Conservation (phyloP, 2,113 vertebrate genomes). For the Salvator merianae region DNA sequence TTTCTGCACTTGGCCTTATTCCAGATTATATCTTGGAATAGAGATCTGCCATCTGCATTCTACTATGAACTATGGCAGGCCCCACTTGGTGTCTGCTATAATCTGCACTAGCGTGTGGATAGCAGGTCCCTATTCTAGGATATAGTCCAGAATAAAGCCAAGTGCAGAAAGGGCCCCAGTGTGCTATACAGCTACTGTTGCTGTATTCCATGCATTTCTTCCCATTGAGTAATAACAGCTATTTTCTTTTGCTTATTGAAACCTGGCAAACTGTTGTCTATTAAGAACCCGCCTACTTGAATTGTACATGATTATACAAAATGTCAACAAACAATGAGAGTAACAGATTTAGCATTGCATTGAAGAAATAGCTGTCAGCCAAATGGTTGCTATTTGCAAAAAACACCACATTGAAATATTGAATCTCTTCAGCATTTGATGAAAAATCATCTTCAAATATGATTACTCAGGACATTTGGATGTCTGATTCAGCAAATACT, state of each 20-base stretch:
- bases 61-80: too few species aligned
- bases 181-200: not conserved
- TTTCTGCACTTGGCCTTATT: too few species aligned
- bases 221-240: not conserved
- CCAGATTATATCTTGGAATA: too few species aligned
- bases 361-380: not conserved
- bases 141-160: too few species aligned
- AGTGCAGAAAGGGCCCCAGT: too few species aligned
- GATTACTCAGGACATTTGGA: not conserved
- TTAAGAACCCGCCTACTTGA: not conserved
- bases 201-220: not conserved
- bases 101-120: too few species aligned
- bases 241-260: not conserved
- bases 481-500: constrained; percentile 12
- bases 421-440: constrained; percentile 7
- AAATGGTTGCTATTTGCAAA: not conserved
- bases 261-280: not conserved
- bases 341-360: not conserved
- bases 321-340: constrained; percentile 15
- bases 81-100: too few species aligned
- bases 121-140: too few species aligned
- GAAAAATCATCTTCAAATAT: not conserved
- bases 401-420: not conserved
- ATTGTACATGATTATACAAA: not conserved
- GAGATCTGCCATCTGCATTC: too few species aligned